These are phyloP conservation scores for Petrocephalus microphthalmus DNA, from an alignment of 2,113 vertebrate species.

Conservation along the genomic window DNA sequence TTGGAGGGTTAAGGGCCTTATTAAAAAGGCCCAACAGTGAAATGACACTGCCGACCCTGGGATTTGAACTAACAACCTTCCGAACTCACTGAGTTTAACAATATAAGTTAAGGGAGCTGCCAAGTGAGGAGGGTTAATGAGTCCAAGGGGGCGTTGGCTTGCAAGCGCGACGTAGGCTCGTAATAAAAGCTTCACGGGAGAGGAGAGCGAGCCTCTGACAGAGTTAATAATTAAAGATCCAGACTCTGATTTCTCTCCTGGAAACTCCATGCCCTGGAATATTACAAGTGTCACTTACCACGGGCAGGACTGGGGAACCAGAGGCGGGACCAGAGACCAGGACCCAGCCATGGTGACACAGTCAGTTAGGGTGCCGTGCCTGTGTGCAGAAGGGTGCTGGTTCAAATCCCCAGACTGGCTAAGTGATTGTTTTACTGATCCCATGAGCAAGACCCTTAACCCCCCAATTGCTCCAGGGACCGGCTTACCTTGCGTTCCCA, in stretches of 20 bases:
- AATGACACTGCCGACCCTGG: not conserved
- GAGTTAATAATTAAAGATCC: conserved; percentile 80
- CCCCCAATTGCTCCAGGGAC: not conserved
- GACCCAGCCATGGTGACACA: conserved; percentile 6
- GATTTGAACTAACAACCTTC: not conserved
- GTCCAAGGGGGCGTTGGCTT: conserved; percentile 42
- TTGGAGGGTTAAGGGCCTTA: not conserved
- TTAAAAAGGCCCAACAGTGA: not conserved
- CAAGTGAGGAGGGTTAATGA: conserved; percentile 51
- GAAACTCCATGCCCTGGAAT: conserved; percentile 66
- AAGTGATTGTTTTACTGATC: not conserved
- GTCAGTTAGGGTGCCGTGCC: not conserved
- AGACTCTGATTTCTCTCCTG: conserved; percentile 63
- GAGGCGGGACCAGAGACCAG: conserved; percentile 11
- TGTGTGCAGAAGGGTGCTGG: not conserved
- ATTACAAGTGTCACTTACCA: conserved; percentile 76
- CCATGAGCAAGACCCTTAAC: not conserved
- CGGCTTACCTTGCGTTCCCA: not conserved
- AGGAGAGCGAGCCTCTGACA: conserved; percentile 67
- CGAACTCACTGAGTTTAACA: not conserved
- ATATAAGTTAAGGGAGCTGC: not conserved
- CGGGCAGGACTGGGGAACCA: conserved; percentile 45
- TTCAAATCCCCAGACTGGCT: not conserved
- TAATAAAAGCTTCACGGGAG: conserved; percentile 74
- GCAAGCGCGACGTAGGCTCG: conserved; percentile 59